Base-by-base conservation (phyloP, 1,140 invertebrate genomes). In the Penaeus chinensis region DNA sequence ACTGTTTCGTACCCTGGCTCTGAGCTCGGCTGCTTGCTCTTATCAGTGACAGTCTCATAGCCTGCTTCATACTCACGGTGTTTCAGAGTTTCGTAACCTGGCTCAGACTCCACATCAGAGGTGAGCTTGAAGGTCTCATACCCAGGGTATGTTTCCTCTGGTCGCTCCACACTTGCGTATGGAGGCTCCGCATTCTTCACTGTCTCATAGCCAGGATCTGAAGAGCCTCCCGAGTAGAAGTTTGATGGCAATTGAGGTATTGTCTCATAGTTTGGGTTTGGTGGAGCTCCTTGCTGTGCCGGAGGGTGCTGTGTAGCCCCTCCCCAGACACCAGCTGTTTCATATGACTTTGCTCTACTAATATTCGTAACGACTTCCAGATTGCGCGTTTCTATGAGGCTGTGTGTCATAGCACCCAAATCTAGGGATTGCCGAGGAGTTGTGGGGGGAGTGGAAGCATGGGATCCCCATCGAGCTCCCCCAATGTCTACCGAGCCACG, bases 181-280 rank as follows among this genome's bases (percentile, higher is more conserved):
- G 87, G 79, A 61, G 89, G 89, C 63, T 90, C 89, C 63, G 78
- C 63, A 66, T 89, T 90, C 54, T 90, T 90, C 20, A 90, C 89
- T 3, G 89, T 90, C 63, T 90, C 89, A 83, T 90, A 90, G 1
- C 89, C 89, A 60, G 89, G 89, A 42, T 90, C 89, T 32, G 89
- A 54, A 80, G 78, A 80, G 19, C 81, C 81, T 47, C 86, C 86
- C 18, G 86, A 82, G n/a, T 87, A 87, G 32, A 85, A 88, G 69
- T 80, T 84, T 20, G 82, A 80, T 24, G 86, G 82, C 5, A 84
- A 60, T 20, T 84, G 84, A n/a, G 88, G 88, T 37, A 85, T 89
- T 19, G 84, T 89, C 65, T 85, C 83, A 77, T 89, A 89, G 66
- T 85, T 89, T 47, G 83, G 78, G 61, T 82, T 85, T 32, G 84